phyloP scores from a whole-genome alignment of 2,113 vertebrate species.

The Smithornis capensis region DNA sequence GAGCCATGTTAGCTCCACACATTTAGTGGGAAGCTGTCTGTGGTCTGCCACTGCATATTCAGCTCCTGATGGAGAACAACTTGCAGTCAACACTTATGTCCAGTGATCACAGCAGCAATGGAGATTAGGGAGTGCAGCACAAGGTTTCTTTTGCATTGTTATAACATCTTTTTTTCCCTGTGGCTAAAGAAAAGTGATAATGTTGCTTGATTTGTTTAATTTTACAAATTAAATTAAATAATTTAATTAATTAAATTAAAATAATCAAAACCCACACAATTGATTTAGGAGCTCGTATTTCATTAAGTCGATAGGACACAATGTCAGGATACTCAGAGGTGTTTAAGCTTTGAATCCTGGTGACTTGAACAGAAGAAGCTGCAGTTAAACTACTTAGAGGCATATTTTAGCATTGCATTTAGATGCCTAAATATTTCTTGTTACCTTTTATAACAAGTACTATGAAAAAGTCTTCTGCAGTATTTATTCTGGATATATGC shows the following conservation, averaged over 20 bases:
- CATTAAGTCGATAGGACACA: neutral
- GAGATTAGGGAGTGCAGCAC: neutral
- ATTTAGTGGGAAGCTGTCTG: neutral
- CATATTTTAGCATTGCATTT: neutral
- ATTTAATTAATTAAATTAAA: no score
- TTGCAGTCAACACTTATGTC: neutral
- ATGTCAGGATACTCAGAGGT: neutral
- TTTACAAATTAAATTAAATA: no score
- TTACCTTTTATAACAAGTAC: neutral
- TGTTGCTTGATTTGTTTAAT: neutral
- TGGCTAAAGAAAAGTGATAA: neutral
- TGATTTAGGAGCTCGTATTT: neutral
- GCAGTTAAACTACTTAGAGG: neutral
- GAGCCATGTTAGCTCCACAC: neutral
- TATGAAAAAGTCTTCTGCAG: neutral
- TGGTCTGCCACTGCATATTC: rapidly evolving
- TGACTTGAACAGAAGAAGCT: neutral
- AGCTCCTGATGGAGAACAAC: neutral
- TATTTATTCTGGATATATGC: neutral
- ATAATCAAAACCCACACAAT: neutral
- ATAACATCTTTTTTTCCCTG: neutral
- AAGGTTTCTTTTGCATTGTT: neutral
- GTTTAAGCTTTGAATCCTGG: neutral
- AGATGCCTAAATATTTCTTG: neutral
- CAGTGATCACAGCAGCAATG: neutral